Conservation (phyloP, 2,888 invertebrate species). For the Gerris lacustris region DNA sequence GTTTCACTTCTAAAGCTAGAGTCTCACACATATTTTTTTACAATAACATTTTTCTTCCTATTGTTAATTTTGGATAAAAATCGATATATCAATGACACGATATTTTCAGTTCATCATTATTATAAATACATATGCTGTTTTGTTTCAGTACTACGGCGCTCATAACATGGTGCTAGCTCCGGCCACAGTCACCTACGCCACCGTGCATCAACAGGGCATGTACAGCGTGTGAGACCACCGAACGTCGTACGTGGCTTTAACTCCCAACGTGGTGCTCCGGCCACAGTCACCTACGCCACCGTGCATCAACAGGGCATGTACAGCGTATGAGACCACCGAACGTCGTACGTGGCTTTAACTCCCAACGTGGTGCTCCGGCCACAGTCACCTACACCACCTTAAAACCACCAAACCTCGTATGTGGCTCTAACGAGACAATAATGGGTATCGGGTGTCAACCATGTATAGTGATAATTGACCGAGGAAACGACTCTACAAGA, state of each 20-base stretch:
- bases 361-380: constrained; percentile 33
- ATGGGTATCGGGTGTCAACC: no score
- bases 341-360: no score
- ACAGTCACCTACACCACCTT: constrained; percentile 48
- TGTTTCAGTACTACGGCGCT: constrained; percentile 32
- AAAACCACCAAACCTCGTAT: constrained; percentile 33
- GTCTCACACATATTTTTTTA: no score
- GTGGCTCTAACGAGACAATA: no score
- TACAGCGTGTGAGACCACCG: constrained; percentile 47
- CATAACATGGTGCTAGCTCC: constrained; percentile 34
- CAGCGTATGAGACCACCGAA: constrained; percentile 44
- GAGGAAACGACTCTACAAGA: no score
- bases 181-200: constrained; percentile 44
- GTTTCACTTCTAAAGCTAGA: no score
- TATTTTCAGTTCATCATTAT: no score
- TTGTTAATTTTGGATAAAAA: no score
- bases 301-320: constrained; percentile 54
- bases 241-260: no score
- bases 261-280: constrained; percentile 32
- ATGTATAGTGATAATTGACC: no score
- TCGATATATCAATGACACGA: no score
- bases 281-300: constrained; percentile 45
- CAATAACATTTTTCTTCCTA: no score
- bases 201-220: constrained; percentile 53
- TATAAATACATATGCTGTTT: constrained; percentile 9